phyloP scores from a whole-genome alignment of 2,113 vertebrate species.

The Hemibagrus wyckioides region DNA sequence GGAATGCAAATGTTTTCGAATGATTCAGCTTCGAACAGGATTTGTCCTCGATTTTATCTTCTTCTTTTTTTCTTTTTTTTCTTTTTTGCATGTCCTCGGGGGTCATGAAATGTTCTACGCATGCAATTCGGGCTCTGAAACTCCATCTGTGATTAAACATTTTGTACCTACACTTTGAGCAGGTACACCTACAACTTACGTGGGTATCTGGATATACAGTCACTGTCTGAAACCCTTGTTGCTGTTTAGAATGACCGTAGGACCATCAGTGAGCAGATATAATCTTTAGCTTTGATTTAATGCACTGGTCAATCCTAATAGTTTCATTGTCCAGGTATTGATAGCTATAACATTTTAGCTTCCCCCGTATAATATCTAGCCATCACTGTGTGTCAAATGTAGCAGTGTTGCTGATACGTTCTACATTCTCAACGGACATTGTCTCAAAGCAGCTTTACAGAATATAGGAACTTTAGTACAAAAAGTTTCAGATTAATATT shows the following conservation, averaged over 20 bases:
- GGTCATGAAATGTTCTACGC: not conserved
- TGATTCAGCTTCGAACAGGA: constrained; percentile 17
- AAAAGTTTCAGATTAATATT: no score
- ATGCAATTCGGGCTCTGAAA: not conserved
- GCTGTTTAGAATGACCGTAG: not conserved
- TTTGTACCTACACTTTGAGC: not conserved
- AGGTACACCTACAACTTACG: no score
- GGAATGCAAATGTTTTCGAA: constrained; percentile 11
- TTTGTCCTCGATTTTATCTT: not conserved
- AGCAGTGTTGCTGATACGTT: not conserved
- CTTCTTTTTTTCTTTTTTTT: constrained; percentile 3
- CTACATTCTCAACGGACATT: no score
- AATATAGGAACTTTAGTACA: no score
- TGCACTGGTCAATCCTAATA: not conserved
- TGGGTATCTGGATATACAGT: not conserved
- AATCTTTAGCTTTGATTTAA: not conserved
- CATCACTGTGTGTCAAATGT: not conserved
- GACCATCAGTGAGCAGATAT: not conserved
- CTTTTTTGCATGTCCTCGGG: not conserved
- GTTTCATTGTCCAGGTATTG: not conserved
- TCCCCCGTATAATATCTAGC: not conserved
- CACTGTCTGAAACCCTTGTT: no score
- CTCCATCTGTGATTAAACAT: not conserved
- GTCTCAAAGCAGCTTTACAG: no score
- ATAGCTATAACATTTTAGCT: not conserved